Base-by-base conservation (phyloP, 2,888 invertebrate species). In the Dendrolimus pini region DNA sequence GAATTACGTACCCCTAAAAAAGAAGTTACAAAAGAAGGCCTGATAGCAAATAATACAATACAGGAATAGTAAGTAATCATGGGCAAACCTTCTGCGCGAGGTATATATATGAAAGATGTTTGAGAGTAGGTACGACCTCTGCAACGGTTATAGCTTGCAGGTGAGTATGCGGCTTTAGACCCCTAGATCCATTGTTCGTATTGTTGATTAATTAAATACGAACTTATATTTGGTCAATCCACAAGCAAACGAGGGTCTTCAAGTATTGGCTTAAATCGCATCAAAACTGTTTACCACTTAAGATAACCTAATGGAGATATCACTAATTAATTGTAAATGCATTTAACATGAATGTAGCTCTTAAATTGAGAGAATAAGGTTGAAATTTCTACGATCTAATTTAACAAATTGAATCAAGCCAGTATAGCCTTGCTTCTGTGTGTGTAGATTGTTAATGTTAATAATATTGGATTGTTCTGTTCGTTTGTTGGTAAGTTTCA, bases 271-370 rank as follows among this genome's bases (percentile, higher is more conserved):
- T 18, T 54, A 13, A 54, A 10, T 13, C 41, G 12, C 41, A 55
- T 41, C 13, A 41, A 55, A 41, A 41, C 10, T 55, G 41, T 55
- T 55, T 55, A 41, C 55, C 41, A 55, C 56, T 53, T 42, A 18
- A 30, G 41, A 41, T 9, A 53, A 53, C 53, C 41, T 30, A 30
- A 30, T 30, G 30, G 30, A 30, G 30, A 30, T 30, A 30, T 30
- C 30, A 30, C 30, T 47, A 47, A 47, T 47, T 47, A 47, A 47
- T 47, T 47, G 12, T 10, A 10, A 47, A 47, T 47, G 2, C 47
- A 47, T 47, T 47, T 10, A 9, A 47, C 2, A 47, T 12, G 12
- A 47, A 47, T 10, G 12, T 47, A 47, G 12, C 47, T 47, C 47
- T 47, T 47, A 30, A 30, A 47, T 9, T 9, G 0, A 47, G 9